phyloP scores from a whole-genome alignment of 2,888 invertebrate species.

The Malacosoma neustria region DNA sequence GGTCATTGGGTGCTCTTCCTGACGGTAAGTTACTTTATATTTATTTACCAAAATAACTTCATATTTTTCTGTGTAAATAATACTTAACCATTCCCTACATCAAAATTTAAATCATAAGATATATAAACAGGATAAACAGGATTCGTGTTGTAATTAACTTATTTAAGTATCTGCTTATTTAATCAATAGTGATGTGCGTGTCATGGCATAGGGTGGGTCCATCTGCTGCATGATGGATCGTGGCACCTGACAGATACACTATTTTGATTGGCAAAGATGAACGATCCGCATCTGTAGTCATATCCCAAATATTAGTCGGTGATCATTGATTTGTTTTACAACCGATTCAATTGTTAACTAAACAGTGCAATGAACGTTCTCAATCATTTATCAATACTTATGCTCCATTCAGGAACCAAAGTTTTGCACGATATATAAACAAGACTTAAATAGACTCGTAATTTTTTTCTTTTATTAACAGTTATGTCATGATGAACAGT shows the following conservation, averaged over 20 bases:
- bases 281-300: slow-evolving; percentile 62
- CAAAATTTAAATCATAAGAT: not conserved
- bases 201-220: slow-evolving; percentile 32
- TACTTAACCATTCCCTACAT: not conserved
- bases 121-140: too few relatives aligned
- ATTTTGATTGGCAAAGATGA: slow-evolving; percentile 75
- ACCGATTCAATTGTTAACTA: slow-evolving; percentile 39
- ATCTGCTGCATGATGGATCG: slow-evolving; percentile 58
- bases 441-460: too few relatives aligned
- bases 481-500: too few relatives aligned
- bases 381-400: not conserved
- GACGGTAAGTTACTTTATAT: slow-evolving; percentile 86
- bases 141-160: slow-evolving; percentile 39
- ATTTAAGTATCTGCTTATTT: slow-evolving; percentile 38
- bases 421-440: too few relatives aligned
- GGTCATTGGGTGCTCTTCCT: slow-evolving; percentile 98
- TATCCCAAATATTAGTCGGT: slow-evolving; percentile 52
- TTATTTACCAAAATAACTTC: slow-evolving; percentile 46
- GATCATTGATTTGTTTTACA: slow-evolving; percentile 60
- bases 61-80: slow-evolving; percentile 36
- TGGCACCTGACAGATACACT: slow-evolving; percentile 70
- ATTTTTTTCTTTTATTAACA: too few relatives aligned
- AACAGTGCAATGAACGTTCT: slow-evolving; percentile 25
- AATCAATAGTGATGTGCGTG: slow-evolving; percentile 38
- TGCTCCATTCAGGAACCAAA: too few relatives aligned